Conservation (phyloP, 1,140 invertebrate species). For the Diorhabda elongata region DNA sequence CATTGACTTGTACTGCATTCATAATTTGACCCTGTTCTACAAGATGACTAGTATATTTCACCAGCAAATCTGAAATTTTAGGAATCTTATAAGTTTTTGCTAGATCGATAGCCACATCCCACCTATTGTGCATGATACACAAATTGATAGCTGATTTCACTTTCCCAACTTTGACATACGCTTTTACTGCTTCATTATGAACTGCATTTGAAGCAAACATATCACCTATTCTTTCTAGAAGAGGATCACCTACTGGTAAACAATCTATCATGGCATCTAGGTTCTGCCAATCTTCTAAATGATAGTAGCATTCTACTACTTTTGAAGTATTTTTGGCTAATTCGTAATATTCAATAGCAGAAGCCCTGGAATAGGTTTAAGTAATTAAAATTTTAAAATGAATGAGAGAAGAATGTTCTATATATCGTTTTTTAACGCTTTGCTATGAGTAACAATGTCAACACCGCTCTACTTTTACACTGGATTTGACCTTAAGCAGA, state of each 20-base stretch:
- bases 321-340: constrained; percentile 78
- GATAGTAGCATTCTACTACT: constrained; percentile 86
- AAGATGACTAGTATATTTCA: constrained; percentile 76
- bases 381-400: no score
- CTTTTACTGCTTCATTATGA: constrained; percentile 76
- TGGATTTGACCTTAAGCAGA: no score
- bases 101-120: constrained; percentile 83
- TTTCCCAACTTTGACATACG: constrained; percentile 73
- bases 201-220: constrained; percentile 82
- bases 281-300: constrained; percentile 86
- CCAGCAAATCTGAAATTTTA: constrained; percentile 74
- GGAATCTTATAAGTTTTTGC: constrained; percentile 77
- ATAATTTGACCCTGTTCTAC: constrained; percentile 71
- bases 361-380: constrained; percentile 57
- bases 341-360: constrained; percentile 84
- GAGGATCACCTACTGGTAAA: constrained; percentile 70
- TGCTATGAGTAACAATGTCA: no score
- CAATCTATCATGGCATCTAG: constrained; percentile 70
- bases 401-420: no score
- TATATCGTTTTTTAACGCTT: no score
- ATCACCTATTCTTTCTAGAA: constrained; percentile 70
- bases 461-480: no score
- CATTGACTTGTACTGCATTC: constrained; percentile 83
- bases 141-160: constrained; percentile 79
- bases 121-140: constrained; percentile 82